Conservation (phyloP, 2,797 vertebrate species). For the Myripristis murdjan region DNA sequence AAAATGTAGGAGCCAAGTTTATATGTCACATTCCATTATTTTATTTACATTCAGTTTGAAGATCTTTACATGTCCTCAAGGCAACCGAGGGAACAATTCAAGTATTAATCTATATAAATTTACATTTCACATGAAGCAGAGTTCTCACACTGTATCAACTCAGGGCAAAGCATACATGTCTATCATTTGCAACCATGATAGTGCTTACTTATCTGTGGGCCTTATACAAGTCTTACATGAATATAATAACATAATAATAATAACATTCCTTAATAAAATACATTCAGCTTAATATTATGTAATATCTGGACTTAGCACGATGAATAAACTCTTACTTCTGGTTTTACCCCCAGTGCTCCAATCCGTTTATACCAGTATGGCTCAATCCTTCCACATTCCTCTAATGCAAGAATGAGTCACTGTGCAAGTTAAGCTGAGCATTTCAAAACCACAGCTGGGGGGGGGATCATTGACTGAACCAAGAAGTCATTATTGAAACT, state of each 20-base stretch:
- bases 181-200: constrained; percentile 1
- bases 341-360: constrained; percentile 23
- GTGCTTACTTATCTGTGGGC: constrained; percentile 10
- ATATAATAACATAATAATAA: constrained; percentile 38
- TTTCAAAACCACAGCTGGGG: constrained; percentile 21
- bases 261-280: constrained; percentile 59
- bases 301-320: constrained; percentile 1
- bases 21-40: constrained; percentile 54
- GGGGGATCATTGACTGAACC: neutral
- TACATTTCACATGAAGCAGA: constrained; percentile 45
- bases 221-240: constrained; percentile 1
- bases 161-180: constrained; percentile 43
- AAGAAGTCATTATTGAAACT: neutral
- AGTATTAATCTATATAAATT: constrained; percentile 64
- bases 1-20: neutral
- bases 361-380: constrained; percentile 10
- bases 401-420: constrained; percentile 5
- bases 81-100: constrained; percentile 72
- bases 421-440: constrained; percentile 4
- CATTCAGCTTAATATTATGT: constrained; percentile 55
- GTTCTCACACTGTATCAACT: constrained; percentile 38
- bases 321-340: constrained; percentile 14
- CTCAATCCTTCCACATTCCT: constrained; percentile 1
- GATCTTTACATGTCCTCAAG: constrained; percentile 64
- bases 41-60: constrained; percentile 68